These are phyloP conservation scores for Falco naumanni DNA, from an alignment of 2,797 vertebrate genomes.

Conservation along the genomic window DNA sequence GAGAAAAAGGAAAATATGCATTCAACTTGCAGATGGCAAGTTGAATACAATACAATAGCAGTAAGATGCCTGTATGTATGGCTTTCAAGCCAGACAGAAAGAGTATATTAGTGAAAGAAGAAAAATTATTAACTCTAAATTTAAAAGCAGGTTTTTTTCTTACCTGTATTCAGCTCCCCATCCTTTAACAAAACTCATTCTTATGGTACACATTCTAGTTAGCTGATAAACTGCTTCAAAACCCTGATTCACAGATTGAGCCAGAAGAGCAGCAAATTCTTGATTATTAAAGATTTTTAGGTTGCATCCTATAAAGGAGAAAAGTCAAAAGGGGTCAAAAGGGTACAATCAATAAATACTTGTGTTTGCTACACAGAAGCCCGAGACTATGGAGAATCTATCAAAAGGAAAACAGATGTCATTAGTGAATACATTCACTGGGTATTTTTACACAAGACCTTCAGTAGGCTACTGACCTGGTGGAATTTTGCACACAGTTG, in stretches of 20 bases:
- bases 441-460: fast-evolving
- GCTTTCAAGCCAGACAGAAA: background rate
- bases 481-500: slow-evolving; percentile 98
- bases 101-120: background rate
- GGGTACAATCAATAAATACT: background rate
- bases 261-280: slow-evolving; percentile 96
- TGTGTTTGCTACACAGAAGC: background rate
- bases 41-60: background rate
- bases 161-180: slow-evolving; percentile 99
- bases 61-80: fast-evolving
- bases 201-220: slow-evolving; percentile 99
- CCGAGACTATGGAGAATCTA: background rate
- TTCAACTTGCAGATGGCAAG: background rate
- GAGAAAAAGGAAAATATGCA: background rate
- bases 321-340: background rate
- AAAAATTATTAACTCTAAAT: background rate
- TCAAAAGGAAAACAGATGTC: background rate
- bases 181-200: slow-evolving; percentile 99
- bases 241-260: slow-evolving; percentile 98
- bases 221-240: slow-evolving; percentile 98
- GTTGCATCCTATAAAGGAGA: slow-evolving; percentile 86
- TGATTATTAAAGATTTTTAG: slow-evolving; percentile 99
- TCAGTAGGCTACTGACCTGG: slow-evolving; percentile 83
- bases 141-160: background rate
- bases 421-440: background rate